Evolutionary conservation across 2,888 invertebrate genomes (phyloP), one percentile per base, ranked within the genome.

Genomic region (Caenorhabditis angaria): DNA sequence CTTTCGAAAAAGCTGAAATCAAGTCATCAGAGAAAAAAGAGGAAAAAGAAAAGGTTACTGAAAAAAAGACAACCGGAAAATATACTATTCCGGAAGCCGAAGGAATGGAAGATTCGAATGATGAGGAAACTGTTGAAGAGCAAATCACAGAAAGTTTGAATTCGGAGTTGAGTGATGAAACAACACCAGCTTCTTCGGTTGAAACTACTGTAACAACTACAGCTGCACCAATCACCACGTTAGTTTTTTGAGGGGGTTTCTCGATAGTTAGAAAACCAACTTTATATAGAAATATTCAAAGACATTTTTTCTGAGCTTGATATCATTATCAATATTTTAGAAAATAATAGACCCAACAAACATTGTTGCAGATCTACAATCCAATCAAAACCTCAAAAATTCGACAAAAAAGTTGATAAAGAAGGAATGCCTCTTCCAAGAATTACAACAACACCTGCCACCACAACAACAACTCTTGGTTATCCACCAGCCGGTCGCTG

Each of bases 401-500:
- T 79, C 56, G 74, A 77, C 20, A 70, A 77, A 24, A 79, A 79
- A 32, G 32, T 75, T 24, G 75, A 72, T 25, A 77, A 79, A 47
- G 60, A 51, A 58, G 66, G 64, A 54, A 63, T 70, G 65, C 65
- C 76, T 25, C 67, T 51, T 29, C 77, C 60, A 68, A 61, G 64
- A 64, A 29, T 68, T 10, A 70, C 70, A 3, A 77, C 79, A 41
- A 78, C 75, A 10, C 68, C 78, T 0, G 67, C 66, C 10, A 50
- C 76, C 1, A 70, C 81, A n/a, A 70, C 76, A 6, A 75, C 77
- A 0, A 74, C 70, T 4, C 66, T 72, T n/a, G 70, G 65, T 20
- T 85, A 85, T 51, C 82, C 80, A 50, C 77, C 82, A 54, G 83
- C 80, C 10, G 87, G 85, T 20, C 76, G 79, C 27, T 86, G 86